Base-by-base conservation (phyloP, 2,113 vertebrate species). In the Murina feae region DNA sequence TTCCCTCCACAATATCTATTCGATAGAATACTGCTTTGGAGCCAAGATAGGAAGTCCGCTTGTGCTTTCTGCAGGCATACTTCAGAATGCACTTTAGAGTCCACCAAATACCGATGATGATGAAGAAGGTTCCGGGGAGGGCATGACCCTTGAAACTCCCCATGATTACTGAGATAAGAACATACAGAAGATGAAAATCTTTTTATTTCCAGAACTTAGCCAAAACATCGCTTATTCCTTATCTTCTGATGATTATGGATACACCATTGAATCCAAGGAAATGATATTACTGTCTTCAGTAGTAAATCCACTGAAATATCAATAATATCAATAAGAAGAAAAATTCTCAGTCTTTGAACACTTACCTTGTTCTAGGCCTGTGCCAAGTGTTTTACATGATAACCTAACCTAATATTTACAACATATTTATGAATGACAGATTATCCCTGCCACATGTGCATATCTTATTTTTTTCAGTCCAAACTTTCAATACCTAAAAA, bases 111-210 rank as follows among this genome's bases (percentile, higher is more conserved):
- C 99, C 99, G 21, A 98, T 98, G 0, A 99, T 76, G 60, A 99
- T 95, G 92, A 99, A 99, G 96, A 99, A 99, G 93, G 97, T 98
- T 55, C 99, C 99, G 44, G 99, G 99, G 17, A 99, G 98, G 0
- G 98, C 99, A 32, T 99, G 99, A 12, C 99, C 99, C 98, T 98
- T 99, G 97, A 99, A 99, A 98, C 98, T 99, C 39, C 99, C 99
- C 99, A 99, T 96, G 86, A 44, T 93, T 95, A 94, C 72, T 74
- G 92, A 90, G 25, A 14, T 28, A 94, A 95, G 30, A 94, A 88
- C 32, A 91, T 32, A 91, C 5, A 87, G 69, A 92, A 65, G 30
- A 74, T 28, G 51, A 75, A 78, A 39, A 79, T 0, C 84, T 85
- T 92, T 92, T 93, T 14, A 74, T 81, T 91, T 71, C 71, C 18